A percentile compares a stretch with the other conserved stretches of the same genome.
Conservation (phyloP, 2,113 vertebrate species). For the Ceratotherium simum region DNA sequence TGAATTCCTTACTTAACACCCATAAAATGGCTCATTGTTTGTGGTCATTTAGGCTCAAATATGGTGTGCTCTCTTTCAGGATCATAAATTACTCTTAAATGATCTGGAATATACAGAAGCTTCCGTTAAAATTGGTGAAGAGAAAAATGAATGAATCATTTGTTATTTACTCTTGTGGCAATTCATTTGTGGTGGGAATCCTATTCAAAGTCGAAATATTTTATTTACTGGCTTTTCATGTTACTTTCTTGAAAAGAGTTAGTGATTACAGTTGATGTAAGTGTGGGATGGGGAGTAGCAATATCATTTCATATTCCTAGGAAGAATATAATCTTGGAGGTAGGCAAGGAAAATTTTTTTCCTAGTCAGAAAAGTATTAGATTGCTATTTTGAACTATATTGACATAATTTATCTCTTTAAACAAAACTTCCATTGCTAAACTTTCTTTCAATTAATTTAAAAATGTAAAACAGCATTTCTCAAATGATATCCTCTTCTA, state of each 20-base stretch:
- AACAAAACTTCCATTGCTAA: background rate
- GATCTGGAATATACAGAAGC: background rate
- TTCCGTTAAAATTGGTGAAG: background rate
- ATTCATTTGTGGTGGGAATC: background rate
- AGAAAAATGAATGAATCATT: background rate
- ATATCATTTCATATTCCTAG: background rate
- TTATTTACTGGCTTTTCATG: background rate
- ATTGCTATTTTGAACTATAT: background rate
- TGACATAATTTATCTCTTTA: background rate
- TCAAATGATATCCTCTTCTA: background rate
- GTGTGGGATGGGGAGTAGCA: background rate
- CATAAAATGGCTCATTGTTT: background rate
- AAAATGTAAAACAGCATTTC: background rate
- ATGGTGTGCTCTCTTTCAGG: background rate
- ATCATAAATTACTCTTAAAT: conserved; percentile 34
- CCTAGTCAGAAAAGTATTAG: background rate
- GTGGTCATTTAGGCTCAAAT: background rate
- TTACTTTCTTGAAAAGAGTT: background rate
- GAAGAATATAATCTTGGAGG: background rate
- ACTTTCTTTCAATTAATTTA: conserved; percentile 26
- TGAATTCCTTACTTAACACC: background rate
- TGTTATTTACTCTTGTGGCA: background rate
- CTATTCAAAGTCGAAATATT: background rate
- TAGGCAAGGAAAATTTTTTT: background rate
- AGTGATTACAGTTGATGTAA: background rate